These are phyloP conservation scores for Cryptocephalus primarius DNA, from an alignment of 2,888 invertebrate genomes.

Conservation along the genomic window DNA sequence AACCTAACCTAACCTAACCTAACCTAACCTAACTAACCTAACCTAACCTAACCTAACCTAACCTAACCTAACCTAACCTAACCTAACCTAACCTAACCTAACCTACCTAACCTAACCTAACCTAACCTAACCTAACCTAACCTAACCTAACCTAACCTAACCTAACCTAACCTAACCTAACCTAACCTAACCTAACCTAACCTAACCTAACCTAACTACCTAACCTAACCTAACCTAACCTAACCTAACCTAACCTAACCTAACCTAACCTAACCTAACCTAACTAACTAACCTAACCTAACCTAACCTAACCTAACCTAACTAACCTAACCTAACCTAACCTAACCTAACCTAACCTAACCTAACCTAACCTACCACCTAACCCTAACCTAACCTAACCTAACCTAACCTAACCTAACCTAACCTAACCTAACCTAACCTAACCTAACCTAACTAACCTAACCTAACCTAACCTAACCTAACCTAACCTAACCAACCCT, in stretches of 20 bases:
- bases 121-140: constrained; percentile 14
- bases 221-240: constrained; percentile 2
- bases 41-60: constrained; percentile 13
- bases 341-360: constrained; percentile 1
- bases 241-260: constrained; percentile 1
- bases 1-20: constrained; percentile 14
- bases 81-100: constrained; percentile 13
- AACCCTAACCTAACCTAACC: constrained; percentile 3
- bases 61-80: constrained; percentile 14
- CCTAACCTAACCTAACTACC: constrained; percentile 9
- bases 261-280: constrained; percentile 1
- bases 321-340: background rate
- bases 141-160: constrained; percentile 14
- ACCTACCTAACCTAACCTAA: constrained; percentile 14
- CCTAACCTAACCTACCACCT: constrained; percentile 5
- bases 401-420: constrained; percentile 1
- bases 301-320: constrained; percentile 2
- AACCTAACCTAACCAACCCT: constrained; percentile 14
- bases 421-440: background rate
- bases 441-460: background rate
- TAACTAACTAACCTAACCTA: constrained; percentile 1
- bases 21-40: constrained; percentile 10
- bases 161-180: constrained; percentile 13
- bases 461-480: constrained; percentile 16
- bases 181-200: constrained; percentile 13